Evolutionary conservation across 2,888 invertebrate species (phyloP), one percentile per base, ranked within the genome.

Genomic region (Sphinx pinastri): DNA sequence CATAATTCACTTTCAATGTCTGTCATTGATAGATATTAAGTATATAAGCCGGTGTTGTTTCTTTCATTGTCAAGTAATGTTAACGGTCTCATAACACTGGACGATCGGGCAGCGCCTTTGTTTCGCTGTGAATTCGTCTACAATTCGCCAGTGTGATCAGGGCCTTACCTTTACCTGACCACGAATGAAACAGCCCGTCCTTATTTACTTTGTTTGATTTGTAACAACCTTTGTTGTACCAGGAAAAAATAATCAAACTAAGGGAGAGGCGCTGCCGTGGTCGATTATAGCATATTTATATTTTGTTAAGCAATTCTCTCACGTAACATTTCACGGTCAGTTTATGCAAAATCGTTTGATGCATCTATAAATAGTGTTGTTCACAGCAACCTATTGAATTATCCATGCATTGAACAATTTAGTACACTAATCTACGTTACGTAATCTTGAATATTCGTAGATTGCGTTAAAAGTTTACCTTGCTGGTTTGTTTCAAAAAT

Each of bases 321-420:
- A 63, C 63, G 63, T 63, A 63, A 63, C 19, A 63, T 63, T 63
- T 63, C 63, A 63, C 63, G 63, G 63, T 49, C 63, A 63, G 49
- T 49, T 13, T 60, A 60, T 63, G 63, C 49, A 47, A 63, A 63
- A 63, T 31, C 31, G 58, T 58, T 63, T 63, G 63, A 63, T 63
- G 63, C 63, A 63, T 63, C 47, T 63, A 63, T 60, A 47, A 63
- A 63, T 49, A 49, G 10, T 45, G 57, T 19, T 19, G 55, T 63
- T 60, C 60, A 63, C 63, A 63, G 49, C 49, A 49, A 63, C 63
- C 49, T 63, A 63, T 63, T 63, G 63, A 63, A 63, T 63, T 63
- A 63, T 63, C 63, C 63, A 63, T 63, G 63, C 63, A 63, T 63
- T 63, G 19, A 63, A 49, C 63, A 63, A 63, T 63, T 63, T 63